Percentiles rank a stretch among this genome's conserved stretches.
Evolutionary conservation across 2,888 invertebrate genomes (phyloP).

Genomic region (Adelognathus sp.): DNA sequence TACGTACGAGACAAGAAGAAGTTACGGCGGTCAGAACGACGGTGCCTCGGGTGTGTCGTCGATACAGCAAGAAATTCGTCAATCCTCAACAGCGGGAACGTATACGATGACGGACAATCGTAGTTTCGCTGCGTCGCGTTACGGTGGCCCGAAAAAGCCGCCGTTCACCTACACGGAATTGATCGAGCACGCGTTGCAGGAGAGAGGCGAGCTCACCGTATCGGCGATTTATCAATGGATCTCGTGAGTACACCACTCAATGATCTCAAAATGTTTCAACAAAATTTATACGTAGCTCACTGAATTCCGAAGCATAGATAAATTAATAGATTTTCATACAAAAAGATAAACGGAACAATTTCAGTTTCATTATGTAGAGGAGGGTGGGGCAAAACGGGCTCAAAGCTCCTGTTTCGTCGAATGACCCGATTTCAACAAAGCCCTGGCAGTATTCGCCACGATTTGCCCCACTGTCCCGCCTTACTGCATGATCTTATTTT

Average conservation of each 20-base stretch:
- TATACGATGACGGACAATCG: slow-evolving; percentile 64
- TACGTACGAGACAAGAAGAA: slow-evolving; percentile 61
- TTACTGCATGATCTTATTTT: too few species aligned
- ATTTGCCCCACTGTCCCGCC: too few species aligned
- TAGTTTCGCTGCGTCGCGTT: slow-evolving; percentile 69
- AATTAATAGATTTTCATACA: too few species aligned
- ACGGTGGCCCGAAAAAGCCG: slow-evolving; percentile 88
- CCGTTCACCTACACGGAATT: slow-evolving; percentile 95
- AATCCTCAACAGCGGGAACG: slow-evolving; percentile 43
- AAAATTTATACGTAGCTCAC: not conserved
- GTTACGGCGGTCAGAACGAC: slow-evolving; percentile 58
- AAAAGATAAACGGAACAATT: too few species aligned
- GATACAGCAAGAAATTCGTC: slow-evolving; percentile 46
- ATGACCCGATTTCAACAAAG: too few species aligned
- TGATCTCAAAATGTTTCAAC: not conserved
- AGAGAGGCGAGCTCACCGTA: slow-evolving; percentile 93
- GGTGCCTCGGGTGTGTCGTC: slow-evolving; percentile 49
- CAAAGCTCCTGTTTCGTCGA: too few species aligned
- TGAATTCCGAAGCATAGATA: too few species aligned
- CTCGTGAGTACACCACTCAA: slow-evolving; percentile 87
- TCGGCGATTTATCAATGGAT: slow-evolving; percentile 97
- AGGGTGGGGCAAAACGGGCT: too few species aligned
- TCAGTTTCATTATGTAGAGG: too few species aligned
- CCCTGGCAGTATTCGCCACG: too few species aligned
- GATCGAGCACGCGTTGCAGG: slow-evolving; percentile 92